Evolutionary conservation across 2,113 vertebrate species (phyloP), one percentile per base, ranked within the genome.

Genomic region (Indicator indicator): DNA sequence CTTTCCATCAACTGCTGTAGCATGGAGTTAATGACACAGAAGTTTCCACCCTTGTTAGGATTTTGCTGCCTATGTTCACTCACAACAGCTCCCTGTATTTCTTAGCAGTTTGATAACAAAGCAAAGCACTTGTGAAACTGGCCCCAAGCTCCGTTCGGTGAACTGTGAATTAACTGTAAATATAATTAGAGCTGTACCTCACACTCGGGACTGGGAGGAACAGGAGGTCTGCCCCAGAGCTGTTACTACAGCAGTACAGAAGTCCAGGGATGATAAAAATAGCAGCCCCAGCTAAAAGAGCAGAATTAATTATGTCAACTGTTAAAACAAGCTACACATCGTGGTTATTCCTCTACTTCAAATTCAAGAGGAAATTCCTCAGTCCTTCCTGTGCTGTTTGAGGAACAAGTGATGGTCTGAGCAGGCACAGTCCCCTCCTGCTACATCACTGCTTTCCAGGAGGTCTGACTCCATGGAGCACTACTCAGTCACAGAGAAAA

Each of bases 251-350:
- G 97, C 98, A 97, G 95, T 95, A 96, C 24, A 5, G 93, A 94
- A 97, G 97, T 97, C 98, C 96, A 96, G 96, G 96, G 92, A 68
- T 48, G 97, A 98, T 97, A 97, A 98, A 98, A 98, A 98, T 97
- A 98, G 95, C 92, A 86, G 94, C 68, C 91, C 85, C 60, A 52
- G 63, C 24, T 90, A 94, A 95, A 94, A 94, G 89, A 86, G 75
- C 89, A 97, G 76, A 89, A 93, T 95, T 94, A 97, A 97, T 93
- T 88, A 74, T 21, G 73, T 94, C 95, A 81, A 10, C 89, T 79
- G 85, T 81, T 88, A 74, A 96, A 94, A 92, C 46, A 65, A 76
- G 76, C 86, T 50, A 87, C 50, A 18, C 28, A 16, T 33, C 83
- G 72, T 15, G 52, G 72, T 70, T 82, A 36, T 67, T 86, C 63